Percentiles rank a stretch among this genome's conserved stretches.
phyloP scores from a whole-genome alignment of 2,888 invertebrate genomes.

The Drosophila subquinaria region DNA sequence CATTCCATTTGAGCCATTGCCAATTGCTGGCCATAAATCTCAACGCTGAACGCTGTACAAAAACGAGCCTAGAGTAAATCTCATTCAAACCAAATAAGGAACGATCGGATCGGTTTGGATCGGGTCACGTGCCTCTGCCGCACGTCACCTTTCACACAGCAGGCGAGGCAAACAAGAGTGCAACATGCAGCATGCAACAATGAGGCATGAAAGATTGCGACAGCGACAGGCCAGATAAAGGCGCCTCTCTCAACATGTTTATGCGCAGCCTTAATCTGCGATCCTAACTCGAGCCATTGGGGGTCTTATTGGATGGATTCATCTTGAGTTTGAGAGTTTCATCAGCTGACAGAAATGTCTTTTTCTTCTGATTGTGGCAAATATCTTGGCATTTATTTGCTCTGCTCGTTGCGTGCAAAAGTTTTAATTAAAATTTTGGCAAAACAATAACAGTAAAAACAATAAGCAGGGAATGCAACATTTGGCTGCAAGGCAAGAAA shows the following conservation, averaged over 20 bases:
- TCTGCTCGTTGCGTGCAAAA: conserved; percentile 46
- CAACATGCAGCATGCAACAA: conserved; percentile 57
- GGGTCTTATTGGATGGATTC: conserved; percentile 26
- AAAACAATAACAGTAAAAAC: background rate
- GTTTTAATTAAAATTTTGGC: conserved; percentile 56
- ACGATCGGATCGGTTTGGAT: conserved; percentile 17
- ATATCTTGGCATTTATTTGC: conserved; percentile 25
- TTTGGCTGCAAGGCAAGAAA: conserved; percentile 40
- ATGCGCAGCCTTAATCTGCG: conserved; percentile 1
- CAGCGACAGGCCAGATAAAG: conserved; percentile 47
- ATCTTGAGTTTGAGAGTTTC: conserved; percentile 49
- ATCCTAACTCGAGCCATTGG: conserved; percentile 29
- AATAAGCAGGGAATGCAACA: conserved; percentile 48
- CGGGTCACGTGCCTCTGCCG: conserved; percentile 44
- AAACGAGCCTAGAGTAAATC: conserved; percentile 18
- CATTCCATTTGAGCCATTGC: conserved; percentile 18
- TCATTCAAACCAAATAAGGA: conserved; percentile 33
- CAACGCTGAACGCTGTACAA: conserved; percentile 10
- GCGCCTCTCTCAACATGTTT: conserved; percentile 44
- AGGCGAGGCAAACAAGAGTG: conserved; percentile 28
- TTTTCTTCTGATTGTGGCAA: conserved; percentile 26
- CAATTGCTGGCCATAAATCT: conserved; percentile 46
- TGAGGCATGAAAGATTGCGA: conserved; percentile 59
- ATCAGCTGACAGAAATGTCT: conserved; percentile 28
- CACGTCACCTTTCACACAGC: conserved; percentile 45